Evolutionary conservation across 1,140 invertebrate genomes (phyloP).

Genomic region (Pseudoatta argentina): DNA sequence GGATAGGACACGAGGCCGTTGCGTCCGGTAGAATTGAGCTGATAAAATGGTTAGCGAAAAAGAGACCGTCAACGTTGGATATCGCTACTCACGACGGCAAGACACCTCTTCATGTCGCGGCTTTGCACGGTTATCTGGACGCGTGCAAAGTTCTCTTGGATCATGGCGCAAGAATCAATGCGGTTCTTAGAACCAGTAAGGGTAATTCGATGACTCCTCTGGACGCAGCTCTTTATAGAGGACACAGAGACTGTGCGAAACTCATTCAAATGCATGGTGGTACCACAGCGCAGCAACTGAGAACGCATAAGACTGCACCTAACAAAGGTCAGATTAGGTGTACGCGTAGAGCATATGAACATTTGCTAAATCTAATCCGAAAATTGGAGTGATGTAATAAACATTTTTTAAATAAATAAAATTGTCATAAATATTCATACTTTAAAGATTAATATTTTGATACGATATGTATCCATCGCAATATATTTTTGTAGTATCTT

Average conservation of each 20-base stretch:
- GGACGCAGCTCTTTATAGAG: constrained; percentile 95
- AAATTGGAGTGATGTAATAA: not conserved
- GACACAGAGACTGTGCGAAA: constrained; percentile 95
- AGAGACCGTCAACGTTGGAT: constrained; percentile 94
- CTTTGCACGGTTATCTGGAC: constrained; percentile 97
- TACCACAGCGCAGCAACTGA: constrained; percentile 81
- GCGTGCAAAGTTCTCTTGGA: constrained; percentile 96
- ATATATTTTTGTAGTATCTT: not conserved
- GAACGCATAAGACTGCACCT: constrained; percentile 73
- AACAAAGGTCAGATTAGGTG: constrained; percentile 78
- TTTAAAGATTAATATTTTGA: not conserved
- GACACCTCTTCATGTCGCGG: constrained; percentile 97
- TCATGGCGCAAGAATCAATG: constrained; percentile 93
- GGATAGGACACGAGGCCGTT: constrained; percentile 94
- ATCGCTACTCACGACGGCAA: constrained; percentile 96
- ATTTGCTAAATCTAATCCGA: not conserved
- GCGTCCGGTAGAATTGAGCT: constrained; percentile 95
- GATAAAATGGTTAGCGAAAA: constrained; percentile 94
- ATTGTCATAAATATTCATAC: not conserved
- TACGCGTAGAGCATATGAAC: constrained; percentile 26
- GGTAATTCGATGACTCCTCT: constrained; percentile 95
- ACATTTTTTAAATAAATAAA: not conserved
- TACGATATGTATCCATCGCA: not conserved
- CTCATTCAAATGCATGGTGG: constrained; percentile 97
- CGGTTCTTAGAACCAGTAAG: constrained; percentile 93